These are phyloP conservation scores for Amblyjoppa proteus DNA, from an alignment of 2,888 invertebrate species.

Conservation along the genomic window DNA sequence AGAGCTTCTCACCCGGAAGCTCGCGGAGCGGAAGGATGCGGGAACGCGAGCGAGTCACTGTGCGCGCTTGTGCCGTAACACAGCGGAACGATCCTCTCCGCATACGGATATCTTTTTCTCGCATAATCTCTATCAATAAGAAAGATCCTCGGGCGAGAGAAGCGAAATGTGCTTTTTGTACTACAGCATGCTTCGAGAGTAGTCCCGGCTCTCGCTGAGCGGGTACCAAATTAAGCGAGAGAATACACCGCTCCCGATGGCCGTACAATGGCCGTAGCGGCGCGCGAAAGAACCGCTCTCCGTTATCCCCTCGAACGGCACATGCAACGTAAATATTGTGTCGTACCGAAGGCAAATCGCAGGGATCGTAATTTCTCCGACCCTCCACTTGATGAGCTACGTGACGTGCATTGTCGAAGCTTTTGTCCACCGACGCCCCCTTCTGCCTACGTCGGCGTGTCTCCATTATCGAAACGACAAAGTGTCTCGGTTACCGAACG, in stretches of 20 bases:
- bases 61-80: background rate
- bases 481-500: background rate
- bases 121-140: conserved; percentile 51
- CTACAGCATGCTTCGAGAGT: conserved; percentile 41
- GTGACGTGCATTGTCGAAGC: conserved; percentile 50
- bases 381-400: conserved; percentile 49
- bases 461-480: background rate
- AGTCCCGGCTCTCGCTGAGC: conserved; percentile 15
- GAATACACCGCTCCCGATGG: background rate
- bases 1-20: conserved; percentile 69
- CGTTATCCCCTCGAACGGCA: conserved; percentile 8
- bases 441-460: background rate
- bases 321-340: conserved; percentile 43
- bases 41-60: conserved; percentile 32
- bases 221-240: conserved; percentile 35
- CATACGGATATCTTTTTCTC: conserved; percentile 28
- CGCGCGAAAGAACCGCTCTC: background rate
- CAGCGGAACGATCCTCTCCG: background rate
- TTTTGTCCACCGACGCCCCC: conserved; percentile 2
- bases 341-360: conserved; percentile 33
- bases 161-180: conserved; percentile 36
- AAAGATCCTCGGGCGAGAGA: conserved; percentile 29
- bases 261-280: conserved; percentile 6
- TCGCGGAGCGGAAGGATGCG: conserved; percentile 59
- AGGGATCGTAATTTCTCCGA: conserved; percentile 41